phyloP scores from a whole-genome alignment of 2,888 invertebrate species.

The Stegophylla sp. region DNA sequence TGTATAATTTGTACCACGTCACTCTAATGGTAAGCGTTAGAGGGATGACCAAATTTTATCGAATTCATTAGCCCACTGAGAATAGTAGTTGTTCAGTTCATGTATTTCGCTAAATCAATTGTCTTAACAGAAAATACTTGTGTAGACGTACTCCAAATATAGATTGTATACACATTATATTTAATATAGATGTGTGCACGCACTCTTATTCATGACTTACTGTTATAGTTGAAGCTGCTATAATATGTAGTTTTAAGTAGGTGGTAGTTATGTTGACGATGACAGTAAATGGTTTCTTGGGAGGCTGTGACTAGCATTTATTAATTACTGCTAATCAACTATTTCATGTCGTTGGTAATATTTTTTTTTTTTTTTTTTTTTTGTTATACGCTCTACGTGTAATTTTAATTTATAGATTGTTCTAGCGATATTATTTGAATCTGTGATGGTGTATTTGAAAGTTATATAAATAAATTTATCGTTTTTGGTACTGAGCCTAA shows the following conservation, averaged over 20 bases:
- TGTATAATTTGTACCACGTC: not conserved
- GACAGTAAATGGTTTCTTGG: conserved; percentile 14
- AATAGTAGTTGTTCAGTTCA: not conserved
- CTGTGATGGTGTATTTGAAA: too few relatives aligned
- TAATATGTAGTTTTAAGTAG: too few relatives aligned
- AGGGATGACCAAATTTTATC: not conserved
- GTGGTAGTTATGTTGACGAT: not conserved
- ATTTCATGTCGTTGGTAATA: not conserved
- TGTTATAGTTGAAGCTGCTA: not conserved
- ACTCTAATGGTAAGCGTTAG: not conserved
- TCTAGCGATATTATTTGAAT: too few relatives aligned
- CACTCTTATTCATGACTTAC: not conserved
- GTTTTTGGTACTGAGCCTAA: too few relatives aligned
- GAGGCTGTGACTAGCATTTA: conserved; percentile 12
- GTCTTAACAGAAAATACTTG: conserved; percentile 12
- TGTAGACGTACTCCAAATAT: conserved; percentile 19
- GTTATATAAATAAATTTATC: too few relatives aligned
- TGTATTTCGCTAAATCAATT: not conserved
- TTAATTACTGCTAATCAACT: conserved; percentile 33
- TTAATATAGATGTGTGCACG: not conserved
- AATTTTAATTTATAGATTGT: too few relatives aligned
- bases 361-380: too few relatives aligned
- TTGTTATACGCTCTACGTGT: too few relatives aligned
- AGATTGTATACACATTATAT: not conserved
- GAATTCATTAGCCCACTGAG: not conserved